These are phyloP conservation scores for Phoenoteleia sp. DNA, from an alignment of 2,888 invertebrate genomes.

Conservation along the genomic window DNA sequence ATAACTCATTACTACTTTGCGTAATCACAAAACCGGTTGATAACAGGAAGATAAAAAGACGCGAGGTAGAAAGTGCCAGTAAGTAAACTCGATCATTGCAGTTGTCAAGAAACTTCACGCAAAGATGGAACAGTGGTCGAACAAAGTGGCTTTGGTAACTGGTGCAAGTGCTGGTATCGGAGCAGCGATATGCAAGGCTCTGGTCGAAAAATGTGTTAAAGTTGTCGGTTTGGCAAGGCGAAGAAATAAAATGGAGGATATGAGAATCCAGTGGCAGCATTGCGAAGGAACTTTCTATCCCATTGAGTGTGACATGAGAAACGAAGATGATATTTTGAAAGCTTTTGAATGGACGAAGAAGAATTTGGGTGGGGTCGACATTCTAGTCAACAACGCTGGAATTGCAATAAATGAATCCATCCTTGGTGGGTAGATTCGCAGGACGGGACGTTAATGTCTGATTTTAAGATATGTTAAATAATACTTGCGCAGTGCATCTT, in stretches of 20 bases:
- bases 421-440: slow-evolving; percentile 77
- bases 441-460: no score
- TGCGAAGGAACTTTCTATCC: slow-evolving; percentile 80
- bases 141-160: slow-evolving; percentile 86
- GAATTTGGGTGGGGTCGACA: slow-evolving; percentile 87
- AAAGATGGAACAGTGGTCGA: slow-evolving; percentile 85
- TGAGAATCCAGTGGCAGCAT: slow-evolving; percentile 82
- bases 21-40: slow-evolving; percentile 41
- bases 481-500: no score
- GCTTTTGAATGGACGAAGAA: slow-evolving; percentile 87
- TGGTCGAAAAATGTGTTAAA: slow-evolving; percentile 86
- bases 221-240: slow-evolving; percentile 85
- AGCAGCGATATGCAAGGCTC: slow-evolving; percentile 82
- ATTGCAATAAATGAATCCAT: slow-evolving; percentile 83
- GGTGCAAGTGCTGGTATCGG: slow-evolving; percentile 87
- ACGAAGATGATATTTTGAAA: slow-evolving; percentile 87
- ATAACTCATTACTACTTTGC: no score
- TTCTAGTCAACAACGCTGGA: slow-evolving; percentile 89
- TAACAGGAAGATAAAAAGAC: slow-evolving; percentile 3
- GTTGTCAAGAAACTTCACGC: slow-evolving; percentile 8
- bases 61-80: no score
- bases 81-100: no score
- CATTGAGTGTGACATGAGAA: slow-evolving; percentile 87
- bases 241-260: slow-evolving; percentile 85
- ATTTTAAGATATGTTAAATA: no score